Base-by-base conservation (phyloP, 2,113 vertebrate species). In the Percina caprodes region DNA sequence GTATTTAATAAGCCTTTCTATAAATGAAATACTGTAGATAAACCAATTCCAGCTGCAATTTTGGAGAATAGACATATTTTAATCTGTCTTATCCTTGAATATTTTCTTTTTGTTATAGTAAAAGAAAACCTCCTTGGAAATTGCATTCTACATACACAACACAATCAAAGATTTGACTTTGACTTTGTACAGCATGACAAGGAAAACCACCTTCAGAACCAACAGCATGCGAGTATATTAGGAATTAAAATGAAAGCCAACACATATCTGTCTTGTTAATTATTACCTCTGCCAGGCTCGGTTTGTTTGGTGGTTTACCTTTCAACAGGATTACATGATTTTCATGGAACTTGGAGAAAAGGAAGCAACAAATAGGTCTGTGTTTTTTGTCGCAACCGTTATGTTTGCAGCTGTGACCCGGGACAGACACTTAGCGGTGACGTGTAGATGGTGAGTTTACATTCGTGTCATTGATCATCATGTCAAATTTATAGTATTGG, bases 161-260 rank as follows among this genome's bases (percentile, higher is more conserved):
- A 63, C 58, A 75, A 54, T 74, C 56, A 74, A 70, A 24, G 48
- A 73, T 82, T 49, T 15, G 69, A 26, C 48, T 82, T 68, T 74
- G 26, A 77, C 24, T 75, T 80, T 3, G 48, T 26, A 54, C 35
- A 77, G 51, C n/a, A 45, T 5, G 19, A 33, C 30, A 54, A 3
- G 18, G 21, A 56, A 70, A 68, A 77, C 46, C 48, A 87, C 79
- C 51, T 79, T 35, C 45, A 74, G 54, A 59, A 71, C 67, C 60
- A 78, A 24, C n/a, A 56, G 35, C 52, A 55, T 48, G 54, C 4
- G 3, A 69, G 70, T 19, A n/a, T 16, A 30, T 58, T 8, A 18
- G 16, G 39, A 21, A 52, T 26, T 49, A 62, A 74, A 54, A 30
- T 30, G 6, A 39, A 51, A 59, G 30, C 52, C 4, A 0, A 61